Base-by-base conservation (phyloP, 1,140 invertebrate species). In the Leptestheria dahalacensis region DNA sequence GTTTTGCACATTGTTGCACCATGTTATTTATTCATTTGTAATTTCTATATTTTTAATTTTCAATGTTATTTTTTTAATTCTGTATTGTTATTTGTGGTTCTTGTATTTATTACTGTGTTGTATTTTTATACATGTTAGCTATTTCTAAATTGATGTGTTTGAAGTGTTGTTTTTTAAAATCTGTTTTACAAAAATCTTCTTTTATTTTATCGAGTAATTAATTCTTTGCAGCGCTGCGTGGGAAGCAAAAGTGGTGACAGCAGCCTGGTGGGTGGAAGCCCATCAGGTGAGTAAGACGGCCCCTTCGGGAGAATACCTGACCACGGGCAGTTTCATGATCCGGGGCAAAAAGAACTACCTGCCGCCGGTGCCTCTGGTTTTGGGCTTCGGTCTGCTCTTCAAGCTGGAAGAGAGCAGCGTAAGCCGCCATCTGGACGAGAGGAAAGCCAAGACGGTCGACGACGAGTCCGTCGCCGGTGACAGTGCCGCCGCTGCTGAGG, bases 221-320 rank as follows among this genome's bases (percentile, higher is more conserved):
- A 70, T 71, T 47, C n/a, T n/a, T n/a, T n/a, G n/a, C 65, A 88
- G 92, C 72, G 85, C 88, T 66, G 92, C 93, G 1, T 99, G 95
- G 95, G 90, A 97, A 67, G 90, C 91, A 0, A 97, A 97, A 75
- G 88, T 98, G 21, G 77, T 96, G 12, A 87, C 90, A 2, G 87
- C 84, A 67, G 88, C 94, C 1, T 99, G 92, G 84, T 99, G 95
- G 94, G 97, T 99, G 3, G 77, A 86, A 70, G 85, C 86, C 61
- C 79, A 93, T 65, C 94, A 98, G 74, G 91, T 99, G n/a, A 94
- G 91, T 15, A 97, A 99, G 75, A 96, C 91, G 0, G 96, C 96
- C 0, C 80, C 79, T 2, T 74, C 73, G 62, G 80, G 80, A 57
- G 80, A 83, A 65, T 82, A 82, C 65, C 68, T 82, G 2, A 73